These are phyloP conservation scores for Taxidea taxus DNA, from an alignment of 2,113 vertebrate species.

Conservation along the genomic window DNA sequence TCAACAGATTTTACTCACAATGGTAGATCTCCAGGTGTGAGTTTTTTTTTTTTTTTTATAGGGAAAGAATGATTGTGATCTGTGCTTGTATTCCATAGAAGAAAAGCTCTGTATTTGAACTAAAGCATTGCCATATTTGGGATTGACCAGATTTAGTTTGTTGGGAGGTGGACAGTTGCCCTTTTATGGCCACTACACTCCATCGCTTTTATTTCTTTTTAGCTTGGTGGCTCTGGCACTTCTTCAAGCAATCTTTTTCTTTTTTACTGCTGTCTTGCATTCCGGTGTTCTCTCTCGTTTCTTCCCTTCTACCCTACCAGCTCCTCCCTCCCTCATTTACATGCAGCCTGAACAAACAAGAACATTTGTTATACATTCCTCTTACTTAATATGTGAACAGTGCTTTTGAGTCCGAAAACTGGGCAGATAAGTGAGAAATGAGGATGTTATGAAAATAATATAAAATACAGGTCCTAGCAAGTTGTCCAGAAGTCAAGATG, in stretches of 20 bases:
- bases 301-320: background rate
- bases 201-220: conserved; percentile 2
- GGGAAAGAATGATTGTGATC: conserved; percentile 37
- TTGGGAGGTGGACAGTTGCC: background rate
- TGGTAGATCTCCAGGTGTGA: background rate
- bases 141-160: conserved; percentile 36
- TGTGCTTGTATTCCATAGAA: conserved; percentile 36
- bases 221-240: background rate
- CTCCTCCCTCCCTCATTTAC: background rate
- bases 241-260: background rate
- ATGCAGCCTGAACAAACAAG: conserved; percentile 1
- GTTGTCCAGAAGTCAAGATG: background rate
- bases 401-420: background rate
- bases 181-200: conserved; percentile 39
- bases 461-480: background rate
- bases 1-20: conserved; percentile 29
- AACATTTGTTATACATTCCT: conserved; percentile 24
- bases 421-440: background rate
- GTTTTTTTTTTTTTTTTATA: background rate
- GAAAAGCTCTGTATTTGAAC: conserved; percentile 41
- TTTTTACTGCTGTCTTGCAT: background rate
- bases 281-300: background rate
- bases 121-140: conserved; percentile 60
- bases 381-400: background rate
- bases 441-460: conserved; percentile 25